Evolutionary conservation across 2,888 invertebrate species (phyloP).

Genomic region (Trissonchulus latispiculum): DNA sequence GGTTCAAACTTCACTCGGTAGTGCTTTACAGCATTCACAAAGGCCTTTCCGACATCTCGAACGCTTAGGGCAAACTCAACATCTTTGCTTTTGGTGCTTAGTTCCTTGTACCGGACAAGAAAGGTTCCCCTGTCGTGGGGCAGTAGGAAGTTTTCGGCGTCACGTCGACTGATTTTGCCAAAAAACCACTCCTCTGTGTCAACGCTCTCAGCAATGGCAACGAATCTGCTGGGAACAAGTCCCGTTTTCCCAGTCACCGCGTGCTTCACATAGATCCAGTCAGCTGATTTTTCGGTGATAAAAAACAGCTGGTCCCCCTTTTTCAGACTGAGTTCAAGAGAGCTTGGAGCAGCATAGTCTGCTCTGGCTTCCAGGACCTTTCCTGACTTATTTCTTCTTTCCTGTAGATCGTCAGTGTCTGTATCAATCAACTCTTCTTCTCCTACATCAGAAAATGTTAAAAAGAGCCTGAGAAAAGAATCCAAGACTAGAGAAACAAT

Average conservation of each 20-base stretch:
- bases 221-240: neutral
- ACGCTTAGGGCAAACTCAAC: constrained; percentile 2
- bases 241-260: neutral
- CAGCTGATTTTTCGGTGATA: neutral
- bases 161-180: neutral
- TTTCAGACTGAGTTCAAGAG: neutral
- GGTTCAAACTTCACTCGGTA: neutral
- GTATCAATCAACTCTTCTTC: too few relatives aligned
- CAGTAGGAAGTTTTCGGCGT: constrained; percentile 3
- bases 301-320: neutral
- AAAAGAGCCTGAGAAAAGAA: too few relatives aligned
- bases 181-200: constrained; percentile 1
- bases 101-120: neutral
- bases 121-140: neutral
- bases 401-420: too few relatives aligned
- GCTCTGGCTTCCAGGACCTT: neutral
- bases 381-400: neutral
- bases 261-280: neutral
- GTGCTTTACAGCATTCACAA: neutral
- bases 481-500: too few relatives aligned
- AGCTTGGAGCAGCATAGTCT: neutral
- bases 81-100: neutral
- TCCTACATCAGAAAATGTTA: too few relatives aligned
- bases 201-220: neutral
- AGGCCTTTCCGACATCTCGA: neutral